Percentiles rank a stretch among this genome's conserved stretches.
Conservation (phyloP, 2,797 vertebrate genomes). For the Apodemus agrarius region DNA sequence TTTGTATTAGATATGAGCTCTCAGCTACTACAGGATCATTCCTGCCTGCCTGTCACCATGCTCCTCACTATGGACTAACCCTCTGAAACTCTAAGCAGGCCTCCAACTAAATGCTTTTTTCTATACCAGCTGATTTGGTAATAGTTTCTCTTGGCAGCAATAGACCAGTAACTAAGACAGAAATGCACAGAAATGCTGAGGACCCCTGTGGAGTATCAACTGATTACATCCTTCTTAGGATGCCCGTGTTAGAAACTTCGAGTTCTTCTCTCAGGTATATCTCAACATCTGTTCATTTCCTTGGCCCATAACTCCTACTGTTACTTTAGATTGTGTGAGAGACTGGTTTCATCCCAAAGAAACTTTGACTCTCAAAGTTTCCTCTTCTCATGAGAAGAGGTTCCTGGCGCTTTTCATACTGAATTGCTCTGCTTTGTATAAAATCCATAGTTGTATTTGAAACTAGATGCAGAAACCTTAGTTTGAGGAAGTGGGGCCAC, state of each 20-base stretch:
- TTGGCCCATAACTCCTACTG: background rate
- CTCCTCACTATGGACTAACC: background rate
- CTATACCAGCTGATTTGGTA: background rate
- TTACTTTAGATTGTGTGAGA: background rate
- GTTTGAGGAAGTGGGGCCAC: background rate
- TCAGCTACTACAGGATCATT: background rate
- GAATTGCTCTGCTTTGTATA: background rate
- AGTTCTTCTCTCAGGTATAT: constrained; percentile 9
- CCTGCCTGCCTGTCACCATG: background rate
- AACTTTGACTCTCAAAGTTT: background rate
- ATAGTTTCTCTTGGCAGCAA: background rate
- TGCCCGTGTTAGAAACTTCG: background rate
- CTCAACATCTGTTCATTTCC: background rate
- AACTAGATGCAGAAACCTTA: background rate
- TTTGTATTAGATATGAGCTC: background rate
- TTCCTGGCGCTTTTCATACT: background rate
- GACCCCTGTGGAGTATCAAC: background rate
- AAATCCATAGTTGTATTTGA: background rate
- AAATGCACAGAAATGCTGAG: no score
- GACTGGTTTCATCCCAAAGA: background rate
- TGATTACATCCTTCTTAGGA: no score
- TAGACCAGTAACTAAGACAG: background rate
- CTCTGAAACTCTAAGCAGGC: background rate
- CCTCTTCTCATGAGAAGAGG: background rate
- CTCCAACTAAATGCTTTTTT: background rate